These are phyloP conservation scores for Ptycholaimellus sp. DNA, from an alignment of 2,888 invertebrate genomes.

Conservation along the genomic window DNA sequence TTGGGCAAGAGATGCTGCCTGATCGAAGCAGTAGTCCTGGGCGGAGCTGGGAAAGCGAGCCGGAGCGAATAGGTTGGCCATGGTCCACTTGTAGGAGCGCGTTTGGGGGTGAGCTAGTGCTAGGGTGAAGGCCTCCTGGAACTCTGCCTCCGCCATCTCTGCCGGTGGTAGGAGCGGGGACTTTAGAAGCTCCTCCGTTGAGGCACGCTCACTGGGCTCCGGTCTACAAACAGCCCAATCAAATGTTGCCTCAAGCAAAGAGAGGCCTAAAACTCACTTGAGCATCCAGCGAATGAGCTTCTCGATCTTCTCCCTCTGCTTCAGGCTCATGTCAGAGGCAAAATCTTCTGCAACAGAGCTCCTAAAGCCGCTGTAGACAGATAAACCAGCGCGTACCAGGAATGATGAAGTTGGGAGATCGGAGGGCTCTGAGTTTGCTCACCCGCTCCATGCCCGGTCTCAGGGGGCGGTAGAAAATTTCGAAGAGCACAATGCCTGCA, in stretches of 20 bases:
- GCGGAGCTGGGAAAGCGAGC: no score
- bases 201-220: conserved; percentile 55
- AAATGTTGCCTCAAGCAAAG: no score
- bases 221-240: no score
- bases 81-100: no score
- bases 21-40: no score
- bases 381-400: no score
- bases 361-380: conserved; percentile 40
- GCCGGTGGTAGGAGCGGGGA: conserved; percentile 62
- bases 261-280: conserved; percentile 43
- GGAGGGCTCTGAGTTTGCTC: conserved; percentile 45
- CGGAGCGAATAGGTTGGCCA: no score
- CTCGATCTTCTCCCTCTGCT: neutral
- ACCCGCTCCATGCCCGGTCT: conserved; percentile 69
- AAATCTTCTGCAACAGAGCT: conserved; percentile 47
- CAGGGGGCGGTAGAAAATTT: conserved; percentile 65
- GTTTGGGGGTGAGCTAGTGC: no score
- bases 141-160: conserved; percentile 55
- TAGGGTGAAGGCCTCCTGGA: no score
- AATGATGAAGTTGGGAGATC: no score
- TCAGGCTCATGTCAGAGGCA: conserved; percentile 29
- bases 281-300: neutral
- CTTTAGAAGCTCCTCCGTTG: conserved; percentile 54
- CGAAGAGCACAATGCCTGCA: conserved; percentile 33
- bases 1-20: no score